A percentile compares a stretch with the other conserved stretches of the same genome.
Conservation (phyloP, 2,113 vertebrate species). For the Scopus umbretta region DNA sequence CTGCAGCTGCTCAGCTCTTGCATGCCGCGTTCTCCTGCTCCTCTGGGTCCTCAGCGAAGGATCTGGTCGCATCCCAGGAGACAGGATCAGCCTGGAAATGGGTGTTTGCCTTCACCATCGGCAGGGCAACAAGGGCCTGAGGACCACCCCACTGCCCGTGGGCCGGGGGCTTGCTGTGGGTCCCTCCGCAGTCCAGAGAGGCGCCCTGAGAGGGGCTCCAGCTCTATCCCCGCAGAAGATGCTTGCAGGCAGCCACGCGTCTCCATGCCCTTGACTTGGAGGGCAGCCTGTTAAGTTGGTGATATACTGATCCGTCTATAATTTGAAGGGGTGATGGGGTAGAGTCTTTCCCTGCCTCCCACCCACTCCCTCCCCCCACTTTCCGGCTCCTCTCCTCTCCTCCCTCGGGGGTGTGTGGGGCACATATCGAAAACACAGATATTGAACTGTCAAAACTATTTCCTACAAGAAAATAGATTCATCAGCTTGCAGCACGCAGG, state of each 20-base stretch:
- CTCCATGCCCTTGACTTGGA: constrained; percentile 72
- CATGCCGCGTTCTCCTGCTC: background rate
- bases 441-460: constrained; percentile 85
- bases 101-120: background rate
- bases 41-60: background rate
- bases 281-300: constrained; percentile 65
- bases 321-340: constrained; percentile 66
- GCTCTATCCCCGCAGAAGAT: background rate
- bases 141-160: background rate
- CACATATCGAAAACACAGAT: constrained; percentile 76
- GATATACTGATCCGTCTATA: constrained; percentile 58
- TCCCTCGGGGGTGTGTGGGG: constrained; percentile 57
- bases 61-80: background rate
- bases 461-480: constrained; percentile 83
- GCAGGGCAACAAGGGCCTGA: background rate
- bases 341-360: constrained; percentile 43
- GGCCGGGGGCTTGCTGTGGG: background rate
- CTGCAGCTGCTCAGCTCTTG: background rate
- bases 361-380: background rate
- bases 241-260: background rate
- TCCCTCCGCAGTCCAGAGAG: fast-evolving
- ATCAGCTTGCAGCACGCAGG: constrained; percentile 78
- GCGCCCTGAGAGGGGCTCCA: background rate
- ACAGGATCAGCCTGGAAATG: background rate
- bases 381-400: background rate